Evolutionary conservation across 2,797 vertebrate species (phyloP).

Genomic region (Acanthornis magna): DNA sequence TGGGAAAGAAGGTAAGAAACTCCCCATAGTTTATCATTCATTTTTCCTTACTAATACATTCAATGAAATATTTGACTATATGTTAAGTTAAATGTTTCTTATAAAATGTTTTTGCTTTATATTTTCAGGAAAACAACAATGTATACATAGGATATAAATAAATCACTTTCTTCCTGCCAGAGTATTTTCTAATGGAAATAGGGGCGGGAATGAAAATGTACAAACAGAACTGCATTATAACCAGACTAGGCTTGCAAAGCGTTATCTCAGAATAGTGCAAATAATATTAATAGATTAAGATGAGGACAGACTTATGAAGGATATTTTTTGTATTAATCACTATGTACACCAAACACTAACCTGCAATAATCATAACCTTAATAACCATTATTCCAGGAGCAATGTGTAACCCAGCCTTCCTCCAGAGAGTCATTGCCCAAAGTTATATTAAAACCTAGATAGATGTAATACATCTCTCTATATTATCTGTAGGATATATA

Average conservation of each 20-base stretch:
- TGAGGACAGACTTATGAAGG: background rate
- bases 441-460: background rate
- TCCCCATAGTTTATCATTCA: accelerated
- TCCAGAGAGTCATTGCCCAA: background rate
- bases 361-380: background rate
- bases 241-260: background rate
- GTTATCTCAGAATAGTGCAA: background rate
- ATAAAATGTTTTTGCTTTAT: background rate
- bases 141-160: background rate
- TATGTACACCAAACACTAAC: background rate
- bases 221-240: background rate
- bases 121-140: background rate
- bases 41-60: background rate
- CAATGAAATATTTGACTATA: background rate
- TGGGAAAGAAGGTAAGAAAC: background rate
- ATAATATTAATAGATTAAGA: background rate
- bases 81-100: background rate
- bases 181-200: background rate
- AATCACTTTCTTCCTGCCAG: background rate
- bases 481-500: background rate
- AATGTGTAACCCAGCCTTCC: background rate
- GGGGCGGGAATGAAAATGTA: accelerated
- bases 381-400: background rate
- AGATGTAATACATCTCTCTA: background rate
- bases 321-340: background rate